These are phyloP conservation scores for Rhineura floridana DNA, from an alignment of 2,113 vertebrate species.

Conservation along the genomic window DNA sequence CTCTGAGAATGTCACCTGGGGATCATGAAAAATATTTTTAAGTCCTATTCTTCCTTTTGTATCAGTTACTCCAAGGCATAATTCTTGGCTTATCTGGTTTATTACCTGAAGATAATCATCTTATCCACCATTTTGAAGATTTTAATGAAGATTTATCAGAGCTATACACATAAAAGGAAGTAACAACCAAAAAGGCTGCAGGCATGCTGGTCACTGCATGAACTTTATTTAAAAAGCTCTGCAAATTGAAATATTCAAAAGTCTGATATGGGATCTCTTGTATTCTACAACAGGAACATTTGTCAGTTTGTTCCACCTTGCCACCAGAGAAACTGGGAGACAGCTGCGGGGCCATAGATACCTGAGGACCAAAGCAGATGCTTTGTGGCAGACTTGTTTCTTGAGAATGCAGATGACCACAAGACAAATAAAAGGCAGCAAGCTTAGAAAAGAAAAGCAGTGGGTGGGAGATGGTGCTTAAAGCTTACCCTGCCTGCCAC, in stretches of 20 bases:
- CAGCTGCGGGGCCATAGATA: background rate
- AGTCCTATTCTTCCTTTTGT: too few relatives aligned
- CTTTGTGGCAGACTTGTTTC: background rate
- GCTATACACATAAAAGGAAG: background rate
- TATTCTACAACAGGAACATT: background rate
- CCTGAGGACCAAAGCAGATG: background rate
- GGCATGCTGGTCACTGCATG: background rate
- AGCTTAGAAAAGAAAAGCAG: background rate
- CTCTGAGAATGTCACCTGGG: too few relatives aligned
- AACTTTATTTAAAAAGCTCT: background rate
- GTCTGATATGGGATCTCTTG: background rate
- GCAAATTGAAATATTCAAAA: background rate
- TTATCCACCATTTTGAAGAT: too few relatives aligned
- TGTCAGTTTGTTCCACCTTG: background rate
- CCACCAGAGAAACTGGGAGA: background rate
- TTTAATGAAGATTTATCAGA: too few relatives aligned
- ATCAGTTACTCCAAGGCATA: too few relatives aligned
- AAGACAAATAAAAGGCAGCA: background rate
- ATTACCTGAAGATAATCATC: too few relatives aligned
- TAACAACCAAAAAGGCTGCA: background rate
- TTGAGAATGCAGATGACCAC: background rate
- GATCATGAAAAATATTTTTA: too few relatives aligned
- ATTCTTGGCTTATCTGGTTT: too few relatives aligned
- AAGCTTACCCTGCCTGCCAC: background rate
- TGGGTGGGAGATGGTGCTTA: background rate